Evolutionary conservation across 1,140 invertebrate species (phyloP).

Genomic region (Rhopalosiphum maidis): DNA sequence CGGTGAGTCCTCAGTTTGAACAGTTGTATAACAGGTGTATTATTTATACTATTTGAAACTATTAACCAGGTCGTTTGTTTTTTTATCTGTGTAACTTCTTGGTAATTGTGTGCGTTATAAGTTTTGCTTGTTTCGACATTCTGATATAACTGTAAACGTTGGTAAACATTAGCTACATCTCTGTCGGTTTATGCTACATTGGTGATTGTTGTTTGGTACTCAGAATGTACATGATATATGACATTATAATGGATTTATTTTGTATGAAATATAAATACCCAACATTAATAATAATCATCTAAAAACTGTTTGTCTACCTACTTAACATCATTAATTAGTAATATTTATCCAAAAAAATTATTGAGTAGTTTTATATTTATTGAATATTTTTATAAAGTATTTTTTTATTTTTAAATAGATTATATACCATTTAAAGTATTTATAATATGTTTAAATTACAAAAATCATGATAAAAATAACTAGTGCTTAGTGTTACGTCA

Average conservation of each 20-base stretch:
- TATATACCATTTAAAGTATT: not conserved
- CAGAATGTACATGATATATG: not conserved
- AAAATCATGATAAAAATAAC: not conserved
- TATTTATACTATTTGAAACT: not conserved
- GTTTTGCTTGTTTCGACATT: not conserved
- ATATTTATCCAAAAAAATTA: not conserved
- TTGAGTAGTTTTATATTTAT: not conserved
- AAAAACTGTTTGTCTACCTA: not conserved
- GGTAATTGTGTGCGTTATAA: not conserved
- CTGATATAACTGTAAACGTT: not conserved
- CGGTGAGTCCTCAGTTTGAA: constrained; percentile 44
- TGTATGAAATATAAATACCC: not conserved
- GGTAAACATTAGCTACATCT: not conserved
- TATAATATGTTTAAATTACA: not conserved
- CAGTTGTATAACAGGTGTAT: not conserved
- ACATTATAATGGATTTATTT: not conserved
- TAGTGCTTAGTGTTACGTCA: not conserved
- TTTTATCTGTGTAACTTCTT: not conserved
- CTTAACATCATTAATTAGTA: not conserved
- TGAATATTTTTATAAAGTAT: not conserved
- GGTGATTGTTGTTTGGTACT: too few species aligned
- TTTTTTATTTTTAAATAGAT: not conserved
- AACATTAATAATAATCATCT: too few species aligned
- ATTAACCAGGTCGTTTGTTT: not conserved
- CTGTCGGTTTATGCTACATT: not conserved